Conservation (phyloP, 1,140 invertebrate species). For the Meloidogyne exigua region DNA sequence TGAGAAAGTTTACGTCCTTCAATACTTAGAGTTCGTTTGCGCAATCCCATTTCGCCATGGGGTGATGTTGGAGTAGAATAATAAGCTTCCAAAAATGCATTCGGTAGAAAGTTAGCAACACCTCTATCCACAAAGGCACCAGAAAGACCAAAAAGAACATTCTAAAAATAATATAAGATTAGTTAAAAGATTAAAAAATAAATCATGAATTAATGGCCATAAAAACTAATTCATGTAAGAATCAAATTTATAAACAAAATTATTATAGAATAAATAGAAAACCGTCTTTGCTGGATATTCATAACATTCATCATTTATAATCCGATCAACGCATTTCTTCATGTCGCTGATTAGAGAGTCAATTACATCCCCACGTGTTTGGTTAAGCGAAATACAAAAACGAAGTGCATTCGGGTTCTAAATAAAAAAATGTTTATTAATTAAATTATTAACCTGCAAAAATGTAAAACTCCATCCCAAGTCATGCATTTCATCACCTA, state of each 20-base stretch:
- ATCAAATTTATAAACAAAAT: too few relatives aligned
- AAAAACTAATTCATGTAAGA: too few relatives aligned
- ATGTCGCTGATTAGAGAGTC: constrained; percentile 45
- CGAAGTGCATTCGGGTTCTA: constrained; percentile 43
- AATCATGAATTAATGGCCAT: too few relatives aligned
- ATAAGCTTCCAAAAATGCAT: constrained; percentile 41
- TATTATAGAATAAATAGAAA: neutral
- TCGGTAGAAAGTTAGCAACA: constrained; percentile 34
- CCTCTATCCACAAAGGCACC: constrained; percentile 45
- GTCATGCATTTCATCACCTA: constrained; percentile 52
- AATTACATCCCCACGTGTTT: constrained; percentile 38
- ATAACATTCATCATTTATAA: constrained; percentile 40
- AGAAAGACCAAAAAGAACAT: constrained; percentile 45
- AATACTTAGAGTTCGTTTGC: constrained; percentile 44
- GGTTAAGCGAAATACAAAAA: constrained; percentile 41
- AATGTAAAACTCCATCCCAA: constrained; percentile 47
- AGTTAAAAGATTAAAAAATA: too few relatives aligned
- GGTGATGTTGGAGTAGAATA: constrained; percentile 44
- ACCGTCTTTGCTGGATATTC: constrained; percentile 46
- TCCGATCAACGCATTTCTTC: constrained; percentile 41
- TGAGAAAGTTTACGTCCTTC: constrained; percentile 48
- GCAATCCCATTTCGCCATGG: constrained; percentile 6
- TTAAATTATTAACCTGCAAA: constrained; percentile 26
- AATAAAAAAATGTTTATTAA: neutral
- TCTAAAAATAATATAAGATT: constrained; percentile 34